These are phyloP conservation scores for Macrotrachela quadricornifera DNA, from an alignment of 1,140 invertebrate genomes.

Conservation along the genomic window DNA sequence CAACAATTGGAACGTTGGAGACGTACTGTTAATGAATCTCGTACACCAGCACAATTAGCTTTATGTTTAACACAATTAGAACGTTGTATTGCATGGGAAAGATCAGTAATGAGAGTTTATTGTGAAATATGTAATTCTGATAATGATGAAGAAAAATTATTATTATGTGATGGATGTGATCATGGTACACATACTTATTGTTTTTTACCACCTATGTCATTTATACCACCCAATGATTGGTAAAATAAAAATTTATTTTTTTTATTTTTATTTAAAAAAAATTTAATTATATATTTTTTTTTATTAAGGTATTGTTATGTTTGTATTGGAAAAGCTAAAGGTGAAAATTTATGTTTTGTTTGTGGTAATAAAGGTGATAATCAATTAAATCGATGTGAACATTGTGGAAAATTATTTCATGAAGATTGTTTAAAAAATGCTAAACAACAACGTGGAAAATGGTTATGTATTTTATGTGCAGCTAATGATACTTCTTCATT, in stretches of 20 bases:
- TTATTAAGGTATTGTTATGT: too few species aligned
- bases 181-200: constrained; percentile 93
- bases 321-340: too few species aligned
- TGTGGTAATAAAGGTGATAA: background rate
- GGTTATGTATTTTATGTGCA: too few species aligned
- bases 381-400: constrained; percentile 8
- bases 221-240: too few species aligned
- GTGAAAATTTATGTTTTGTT: too few species aligned
- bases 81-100: constrained; percentile 82
- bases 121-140: constrained; percentile 87
- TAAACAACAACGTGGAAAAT: background rate
- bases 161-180: constrained; percentile 88
- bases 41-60: constrained; percentile 64
- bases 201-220: constrained; percentile 35
- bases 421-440: constrained; percentile 6
- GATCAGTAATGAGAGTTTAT: constrained; percentile 94
- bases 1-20: constrained; percentile 57
- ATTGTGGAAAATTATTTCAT: constrained; percentile 4
- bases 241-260: too few species aligned
- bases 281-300: too few species aligned
- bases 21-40: constrained; percentile 54
- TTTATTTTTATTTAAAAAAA: too few species aligned
- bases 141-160: constrained; percentile 77
- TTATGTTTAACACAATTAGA: constrained; percentile 72
- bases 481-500: too few species aligned